Evolutionary conservation across 2,113 vertebrate species (phyloP).

Genomic region (Rhea americana): DNA sequence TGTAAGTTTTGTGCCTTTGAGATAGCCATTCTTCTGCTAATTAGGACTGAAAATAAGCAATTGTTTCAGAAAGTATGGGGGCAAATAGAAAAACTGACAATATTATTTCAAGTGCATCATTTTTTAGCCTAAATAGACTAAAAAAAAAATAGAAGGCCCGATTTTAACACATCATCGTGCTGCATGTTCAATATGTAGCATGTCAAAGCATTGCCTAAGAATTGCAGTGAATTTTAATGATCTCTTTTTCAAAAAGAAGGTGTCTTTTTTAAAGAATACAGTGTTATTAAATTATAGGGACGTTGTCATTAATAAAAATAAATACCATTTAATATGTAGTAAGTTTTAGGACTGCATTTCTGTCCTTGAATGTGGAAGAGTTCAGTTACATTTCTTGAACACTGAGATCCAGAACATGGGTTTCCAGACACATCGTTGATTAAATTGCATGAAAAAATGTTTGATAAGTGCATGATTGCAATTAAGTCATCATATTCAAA

Average conservation of each 20-base stretch:
- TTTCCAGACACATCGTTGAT: neutral
- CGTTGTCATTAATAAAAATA: neutral
- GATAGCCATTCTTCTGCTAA: neutral
- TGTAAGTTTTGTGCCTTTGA: neutral
- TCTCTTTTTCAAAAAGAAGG: neutral
- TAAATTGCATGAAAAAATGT: neutral
- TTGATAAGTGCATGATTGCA: neutral
- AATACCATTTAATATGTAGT: rapidly evolving
- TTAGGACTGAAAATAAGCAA: too few relatives aligned
- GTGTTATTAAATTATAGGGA: too few relatives aligned
- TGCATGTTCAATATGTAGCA: neutral
- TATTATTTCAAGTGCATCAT: neutral
- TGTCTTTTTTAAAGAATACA: neutral
- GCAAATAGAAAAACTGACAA: neutral
- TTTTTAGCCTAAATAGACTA: neutral
- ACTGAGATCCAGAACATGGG: neutral
- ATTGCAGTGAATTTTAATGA: neutral
- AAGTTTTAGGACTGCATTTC: neutral
- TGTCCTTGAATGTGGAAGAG: neutral
- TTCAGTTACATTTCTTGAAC: neutral
- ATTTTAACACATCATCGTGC: neutral
- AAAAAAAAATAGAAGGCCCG: too few relatives aligned
- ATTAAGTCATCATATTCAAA: neutral
- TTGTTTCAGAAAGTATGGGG: neutral
- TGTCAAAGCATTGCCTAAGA: neutral